A percentile compares a stretch with the other conserved stretches of the same genome.
Conservation (phyloP, 37 sponge, comb jelly and placozoan species). For the Tethya wilhelma region DNA sequence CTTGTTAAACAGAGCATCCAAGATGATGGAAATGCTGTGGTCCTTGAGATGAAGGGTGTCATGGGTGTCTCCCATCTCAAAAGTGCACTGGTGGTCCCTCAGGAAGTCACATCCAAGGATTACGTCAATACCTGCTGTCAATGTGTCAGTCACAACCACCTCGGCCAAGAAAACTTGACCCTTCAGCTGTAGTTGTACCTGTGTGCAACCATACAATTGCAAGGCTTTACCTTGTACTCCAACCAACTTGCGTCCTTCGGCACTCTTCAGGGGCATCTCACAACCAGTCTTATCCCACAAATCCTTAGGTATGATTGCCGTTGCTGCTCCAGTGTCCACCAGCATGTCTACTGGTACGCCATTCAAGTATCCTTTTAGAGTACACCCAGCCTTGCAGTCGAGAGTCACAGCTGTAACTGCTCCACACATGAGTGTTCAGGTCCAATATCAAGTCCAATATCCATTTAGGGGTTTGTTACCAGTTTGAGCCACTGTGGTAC, state of each 20-base stretch:
- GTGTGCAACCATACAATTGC: constrained; percentile 3
- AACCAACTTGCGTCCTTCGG: constrained; percentile 13
- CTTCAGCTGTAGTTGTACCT: neutral
- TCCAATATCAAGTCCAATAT: too few species aligned
- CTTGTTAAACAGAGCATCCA: too few species aligned
- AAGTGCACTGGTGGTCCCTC: too few species aligned
- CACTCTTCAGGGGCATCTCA: neutral
- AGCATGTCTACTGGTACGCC: constrained; percentile 8
- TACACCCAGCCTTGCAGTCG: too few species aligned
- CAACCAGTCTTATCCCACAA: constrained; percentile 15
- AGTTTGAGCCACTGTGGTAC: too few species aligned
- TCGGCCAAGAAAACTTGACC: neutral
- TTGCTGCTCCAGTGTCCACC: constrained; percentile 45
- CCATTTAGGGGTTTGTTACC: too few species aligned
- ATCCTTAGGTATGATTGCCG: constrained; percentile 16
- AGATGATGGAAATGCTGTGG: too few species aligned
- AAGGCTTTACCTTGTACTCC: constrained; percentile 40
- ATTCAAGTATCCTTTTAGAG: constrained; percentile 10
- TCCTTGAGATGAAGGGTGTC: too few species aligned
- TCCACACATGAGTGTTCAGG: too few species aligned
- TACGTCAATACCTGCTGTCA: constrained; percentile 1
- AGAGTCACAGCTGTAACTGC: too few species aligned
- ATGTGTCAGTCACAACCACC: neutral
- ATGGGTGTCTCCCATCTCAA: too few species aligned
- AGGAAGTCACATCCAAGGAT: too few species aligned